These are phyloP conservation scores for Bhutanitis thaidina DNA, from an alignment of 2,888 invertebrate species.

Conservation along the genomic window DNA sequence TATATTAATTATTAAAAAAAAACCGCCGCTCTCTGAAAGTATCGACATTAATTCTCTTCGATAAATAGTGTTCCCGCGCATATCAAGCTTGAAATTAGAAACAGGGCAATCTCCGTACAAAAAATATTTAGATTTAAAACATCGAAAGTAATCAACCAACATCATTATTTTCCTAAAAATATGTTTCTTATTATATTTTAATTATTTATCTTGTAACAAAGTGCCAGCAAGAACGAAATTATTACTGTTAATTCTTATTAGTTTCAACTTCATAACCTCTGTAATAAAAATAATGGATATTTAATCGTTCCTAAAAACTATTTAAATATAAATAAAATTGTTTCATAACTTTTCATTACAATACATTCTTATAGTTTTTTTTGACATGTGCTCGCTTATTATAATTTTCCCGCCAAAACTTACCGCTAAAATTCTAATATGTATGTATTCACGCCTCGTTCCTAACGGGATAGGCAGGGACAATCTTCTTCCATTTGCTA, in stretches of 20 bases:
- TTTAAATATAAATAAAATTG: no score
- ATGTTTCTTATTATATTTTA: not conserved
- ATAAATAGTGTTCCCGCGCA: slow-evolving; percentile 13
- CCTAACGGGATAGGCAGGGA: no score
- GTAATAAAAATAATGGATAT: no score
- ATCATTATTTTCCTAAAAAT: slow-evolving; percentile 1
- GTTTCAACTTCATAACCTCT: no score
- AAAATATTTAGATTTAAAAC: slow-evolving; percentile 7
- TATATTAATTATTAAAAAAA: no score
- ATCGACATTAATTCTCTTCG: not conserved
- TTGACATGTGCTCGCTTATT: not conserved
- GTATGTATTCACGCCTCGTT: no score
- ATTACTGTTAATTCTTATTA: no score
- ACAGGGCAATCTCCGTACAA: slow-evolving; percentile 19
- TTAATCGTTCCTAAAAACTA: no score
- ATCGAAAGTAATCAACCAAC: not conserved
- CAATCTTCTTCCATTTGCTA: no score
- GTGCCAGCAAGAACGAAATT: no score
- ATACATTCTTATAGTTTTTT: not conserved
- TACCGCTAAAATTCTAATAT: not conserved
- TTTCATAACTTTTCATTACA: no score
- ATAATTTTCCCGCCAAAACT: not conserved
- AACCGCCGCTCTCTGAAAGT: not conserved
- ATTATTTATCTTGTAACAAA: not conserved
- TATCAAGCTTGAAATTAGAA: slow-evolving; percentile 30